Percentiles rank a stretch among this genome's conserved stretches.
These are phyloP conservation scores for Leptopilina syphax DNA, from an alignment of 2,888 invertebrate species.

Conservation along the genomic window DNA sequence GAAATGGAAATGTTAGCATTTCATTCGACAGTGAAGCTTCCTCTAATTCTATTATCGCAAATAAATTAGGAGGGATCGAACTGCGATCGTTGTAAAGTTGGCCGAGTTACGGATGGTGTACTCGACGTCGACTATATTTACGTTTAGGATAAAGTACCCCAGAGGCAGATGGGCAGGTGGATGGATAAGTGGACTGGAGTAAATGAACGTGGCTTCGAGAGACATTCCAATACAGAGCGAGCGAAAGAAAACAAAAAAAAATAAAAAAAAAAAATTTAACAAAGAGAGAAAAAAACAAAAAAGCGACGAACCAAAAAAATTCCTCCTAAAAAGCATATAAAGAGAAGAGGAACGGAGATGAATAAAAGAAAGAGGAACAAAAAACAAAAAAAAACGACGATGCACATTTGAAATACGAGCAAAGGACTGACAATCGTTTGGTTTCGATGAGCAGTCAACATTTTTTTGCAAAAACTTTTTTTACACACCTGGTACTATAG, in stretches of 20 bases:
- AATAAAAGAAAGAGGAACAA: slow-evolving; percentile 4
- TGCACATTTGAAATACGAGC: slow-evolving; percentile 47
- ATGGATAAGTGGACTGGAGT: slow-evolving; percentile 35
- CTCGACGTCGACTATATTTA: slow-evolving; percentile 22
- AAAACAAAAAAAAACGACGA: not conserved
- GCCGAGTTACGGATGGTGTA: slow-evolving; percentile 45
- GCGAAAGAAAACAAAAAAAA: slow-evolving; percentile 16
- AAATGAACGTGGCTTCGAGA: slow-evolving; percentile 39
- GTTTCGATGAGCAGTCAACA: slow-evolving; percentile 43
- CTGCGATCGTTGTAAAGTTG: slow-evolving; percentile 52
- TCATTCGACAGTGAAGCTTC: slow-evolving; percentile 36
- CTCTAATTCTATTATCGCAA: slow-evolving; percentile 56
- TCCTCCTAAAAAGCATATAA: slow-evolving; percentile 38
- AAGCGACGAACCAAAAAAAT: slow-evolving; percentile 41
- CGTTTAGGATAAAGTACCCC: slow-evolving; percentile 37
- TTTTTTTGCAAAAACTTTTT: slow-evolving; percentile 14
- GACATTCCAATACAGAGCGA: slow-evolving; percentile 15
- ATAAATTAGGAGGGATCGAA: slow-evolving; percentile 53
- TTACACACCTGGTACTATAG: slow-evolving; percentile 31
- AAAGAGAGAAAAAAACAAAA: slow-evolving; percentile 41
- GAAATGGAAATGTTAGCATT: slow-evolving; percentile 37
- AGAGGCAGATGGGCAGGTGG: slow-evolving; percentile 40
- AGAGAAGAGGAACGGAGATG: slow-evolving; percentile 27
- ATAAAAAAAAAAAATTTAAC: not conserved
- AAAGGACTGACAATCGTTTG: slow-evolving; percentile 48